Evolutionary conservation across 2,888 invertebrate species (phyloP).

Genomic region (Oasisia sp.): DNA sequence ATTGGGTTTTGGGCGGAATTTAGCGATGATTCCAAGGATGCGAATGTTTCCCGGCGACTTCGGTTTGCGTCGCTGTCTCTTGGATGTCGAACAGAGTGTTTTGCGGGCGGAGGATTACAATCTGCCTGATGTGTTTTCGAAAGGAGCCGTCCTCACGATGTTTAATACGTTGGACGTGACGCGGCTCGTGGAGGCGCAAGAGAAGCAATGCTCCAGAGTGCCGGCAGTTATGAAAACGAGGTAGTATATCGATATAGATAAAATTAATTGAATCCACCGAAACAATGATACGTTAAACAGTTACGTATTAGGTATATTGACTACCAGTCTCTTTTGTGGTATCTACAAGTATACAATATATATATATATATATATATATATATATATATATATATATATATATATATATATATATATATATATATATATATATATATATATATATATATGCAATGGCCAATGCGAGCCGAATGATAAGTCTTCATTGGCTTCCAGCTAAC

Average conservation of each 20-base stretch:
- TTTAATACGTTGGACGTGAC: constrained; percentile 4
- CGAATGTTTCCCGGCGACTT: constrained; percentile 13
- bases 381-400: no score
- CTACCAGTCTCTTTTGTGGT: no score
- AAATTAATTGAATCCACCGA: no score
- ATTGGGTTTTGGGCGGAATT: neutral
- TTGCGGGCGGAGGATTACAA: constrained; percentile 1
- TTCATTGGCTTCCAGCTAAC: no score
- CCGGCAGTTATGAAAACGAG: neutral
- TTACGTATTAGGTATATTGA: no score
- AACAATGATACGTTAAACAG: no score
- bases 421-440: no score
- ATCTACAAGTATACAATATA: no score
- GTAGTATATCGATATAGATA: neutral
- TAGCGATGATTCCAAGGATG: neutral
- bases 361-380: no score
- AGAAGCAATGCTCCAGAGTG: neutral
- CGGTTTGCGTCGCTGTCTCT: neutral
- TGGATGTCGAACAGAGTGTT: neutral
- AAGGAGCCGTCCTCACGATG: constrained; percentile 13
- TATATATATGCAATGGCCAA: no score
- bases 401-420: no score
- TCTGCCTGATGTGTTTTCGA: constrained; percentile 17
- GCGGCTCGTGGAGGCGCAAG: neutral
- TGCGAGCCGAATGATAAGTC: no score